Evolutionary conservation across 2,888 invertebrate species (phyloP), one percentile per base, ranked within the genome.

Genomic region (Myathropa florea): DNA sequence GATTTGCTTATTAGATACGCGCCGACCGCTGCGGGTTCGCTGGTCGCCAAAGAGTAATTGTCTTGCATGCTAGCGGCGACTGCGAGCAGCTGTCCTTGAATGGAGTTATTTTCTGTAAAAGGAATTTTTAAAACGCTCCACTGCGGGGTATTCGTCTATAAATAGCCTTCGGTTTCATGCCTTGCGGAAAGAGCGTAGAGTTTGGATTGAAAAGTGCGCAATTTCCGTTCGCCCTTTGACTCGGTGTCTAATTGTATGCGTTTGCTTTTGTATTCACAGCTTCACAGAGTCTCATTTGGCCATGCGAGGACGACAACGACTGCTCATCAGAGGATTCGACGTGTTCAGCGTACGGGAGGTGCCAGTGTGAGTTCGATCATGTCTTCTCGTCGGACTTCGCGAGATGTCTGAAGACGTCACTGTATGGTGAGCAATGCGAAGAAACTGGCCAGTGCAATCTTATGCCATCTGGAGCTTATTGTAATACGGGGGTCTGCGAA

Each of bases 401-500:
- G 88, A 89, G 89, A 91, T 92, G 92, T 91, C 89, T 92, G 90
- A 90, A 90, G 89, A 91, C 91, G 90, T 90, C 91, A 89, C 91
- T 90, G 83, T 89, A 91, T 92, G 92, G 92, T 90, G 91, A 92
- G 89, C 72, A 88, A 89, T 92, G 92, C 90, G 90, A 91, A 89
- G 92, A 92, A 78, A 90, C 90, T 88, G 91, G 89, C 90, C 93
- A 93, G 90, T 93, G 93, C 90, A 92, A 92, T 92, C 92, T 92
- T 92, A 92, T 92, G 92, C 92, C 92, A 91, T 91, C 92, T 89
- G 92, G 92, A 91, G 91, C 92, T 90, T 91, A 90, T 89, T 93
- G 93, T 91, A 91, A 91, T 90, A 89, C 91, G 89, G 91, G 92
- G 91, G 91, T 91, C 90, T 93, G 93, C 90, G 91, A 91, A 90